A percentile compares a stretch with the other conserved stretches of the same genome.
Conservation (phyloP, 2,113 vertebrate genomes). For the Galeopterus variegatus region DNA sequence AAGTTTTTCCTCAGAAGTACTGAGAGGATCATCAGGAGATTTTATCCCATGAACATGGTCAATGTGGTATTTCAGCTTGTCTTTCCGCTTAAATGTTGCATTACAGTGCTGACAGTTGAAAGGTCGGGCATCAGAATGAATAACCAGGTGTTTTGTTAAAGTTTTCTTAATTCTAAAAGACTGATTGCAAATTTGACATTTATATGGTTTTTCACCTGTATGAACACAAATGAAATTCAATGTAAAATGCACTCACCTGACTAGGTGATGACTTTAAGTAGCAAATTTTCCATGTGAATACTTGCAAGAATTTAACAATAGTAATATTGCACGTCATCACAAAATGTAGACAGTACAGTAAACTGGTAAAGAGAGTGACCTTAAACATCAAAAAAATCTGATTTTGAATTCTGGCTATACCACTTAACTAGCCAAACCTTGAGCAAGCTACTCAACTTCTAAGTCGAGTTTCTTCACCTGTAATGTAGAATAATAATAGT, state of each 20-base stretch:
- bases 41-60: slow-evolving; percentile 96
- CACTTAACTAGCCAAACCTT: not conserved
- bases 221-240: slow-evolving; percentile 67
- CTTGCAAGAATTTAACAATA: not conserved
- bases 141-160: slow-evolving; percentile 98
- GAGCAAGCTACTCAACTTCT: not conserved
- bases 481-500: not conserved
- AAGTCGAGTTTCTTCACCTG: not conserved
- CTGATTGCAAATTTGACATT: slow-evolving; percentile 97
- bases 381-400: slow-evolving; percentile 3
- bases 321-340: not conserved
- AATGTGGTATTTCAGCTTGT: slow-evolving; percentile 98
- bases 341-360: not conserved
- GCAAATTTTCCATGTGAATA: not conserved
- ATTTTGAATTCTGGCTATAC: not conserved
- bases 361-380: not conserved
- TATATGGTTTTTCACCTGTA: slow-evolving; percentile 98
- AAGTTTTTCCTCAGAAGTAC: slow-evolving; percentile 89
- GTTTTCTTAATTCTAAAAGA: slow-evolving; percentile 99
- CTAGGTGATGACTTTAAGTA: not conserved
- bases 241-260: not conserved
- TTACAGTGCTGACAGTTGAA: slow-evolving; percentile 98
- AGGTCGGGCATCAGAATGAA: slow-evolving; percentile 97
- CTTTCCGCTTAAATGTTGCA: slow-evolving; percentile 97
- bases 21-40: slow-evolving; percentile 88